A percentile compares a stretch with the other conserved stretches of the same genome.
Conservation (phyloP, 2,797 vertebrate species). For the Sebastes taczanowskii region DNA sequence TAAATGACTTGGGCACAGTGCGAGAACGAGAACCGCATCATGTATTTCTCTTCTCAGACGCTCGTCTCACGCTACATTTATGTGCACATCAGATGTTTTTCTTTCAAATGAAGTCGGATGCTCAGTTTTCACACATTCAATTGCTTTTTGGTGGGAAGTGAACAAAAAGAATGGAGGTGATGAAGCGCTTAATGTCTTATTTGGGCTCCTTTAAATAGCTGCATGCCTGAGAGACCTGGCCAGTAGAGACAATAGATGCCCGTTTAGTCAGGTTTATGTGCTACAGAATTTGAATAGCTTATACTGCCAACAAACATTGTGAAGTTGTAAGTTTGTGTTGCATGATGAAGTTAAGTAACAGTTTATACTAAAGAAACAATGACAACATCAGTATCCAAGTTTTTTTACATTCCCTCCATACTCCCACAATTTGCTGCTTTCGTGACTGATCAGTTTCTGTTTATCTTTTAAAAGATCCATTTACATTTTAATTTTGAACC, state of each 20-base stretch:
- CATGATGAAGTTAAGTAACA: neutral
- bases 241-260: neutral
- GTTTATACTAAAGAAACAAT: neutral
- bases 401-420: neutral
- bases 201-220: neutral
- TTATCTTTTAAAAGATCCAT: neutral
- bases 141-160: constrained; percentile 24
- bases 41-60: neutral
- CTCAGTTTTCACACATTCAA: constrained; percentile 15
- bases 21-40: neutral
- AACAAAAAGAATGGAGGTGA: constrained; percentile 7
- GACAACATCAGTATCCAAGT: neutral
- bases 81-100: constrained; percentile 9
- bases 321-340: neutral
- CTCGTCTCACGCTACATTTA: constrained; percentile 4
- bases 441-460: neutral
- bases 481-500: neutral
- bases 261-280: neutral
- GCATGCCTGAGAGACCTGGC: neutral
- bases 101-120: neutral
- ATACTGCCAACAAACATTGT: neutral
- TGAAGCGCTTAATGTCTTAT: neutral
- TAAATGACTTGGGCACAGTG: neutral
- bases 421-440: neutral
- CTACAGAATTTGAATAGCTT: neutral